Evolutionary conservation across 2,113 vertebrate genomes (phyloP).

Genomic region (Ascaphus truei): DNA sequence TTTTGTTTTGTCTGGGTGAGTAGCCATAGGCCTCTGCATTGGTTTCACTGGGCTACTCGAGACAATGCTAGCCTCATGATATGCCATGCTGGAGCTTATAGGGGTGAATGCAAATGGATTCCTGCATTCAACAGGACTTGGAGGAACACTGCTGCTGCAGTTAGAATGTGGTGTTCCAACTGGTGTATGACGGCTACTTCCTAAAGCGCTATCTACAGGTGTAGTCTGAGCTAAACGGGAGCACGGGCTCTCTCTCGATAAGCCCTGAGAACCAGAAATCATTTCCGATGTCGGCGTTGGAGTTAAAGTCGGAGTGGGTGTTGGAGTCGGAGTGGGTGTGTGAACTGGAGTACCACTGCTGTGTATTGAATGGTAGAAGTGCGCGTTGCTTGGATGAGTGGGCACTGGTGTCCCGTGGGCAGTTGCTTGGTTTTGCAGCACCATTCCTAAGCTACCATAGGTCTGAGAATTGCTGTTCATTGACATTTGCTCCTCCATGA

Average conservation of each 20-base stretch:
- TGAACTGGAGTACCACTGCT: conserved; percentile 79
- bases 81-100: conserved; percentile 91
- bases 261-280: conserved; percentile 72
- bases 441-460: conserved; percentile 70
- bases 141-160: conserved; percentile 92
- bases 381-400: conserved; percentile 60
- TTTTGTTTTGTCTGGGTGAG: conserved; percentile 93
- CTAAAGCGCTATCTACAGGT: conserved; percentile 87
- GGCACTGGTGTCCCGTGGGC: conserved; percentile 63
- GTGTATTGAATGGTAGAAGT: conserved; percentile 78
- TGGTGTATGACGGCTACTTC: conserved; percentile 90
- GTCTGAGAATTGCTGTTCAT: conserved; percentile 74
- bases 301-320: conserved; percentile 81
- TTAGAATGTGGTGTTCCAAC: conserved; percentile 91
- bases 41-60: conserved; percentile 95
- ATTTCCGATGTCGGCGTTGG: conserved; percentile 88
- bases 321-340: conserved; percentile 78
- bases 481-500: conserved; percentile 98
- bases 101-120: conserved; percentile 96
- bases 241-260: conserved; percentile 87
- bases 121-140: conserved; percentile 94
- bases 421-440: conserved; percentile 68
- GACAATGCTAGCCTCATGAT: conserved; percentile 85
- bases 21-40: conserved; percentile 96
- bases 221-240: conserved; percentile 81